Conservation (phyloP, 37 sponge, comb jelly and placozoan genomes). For the Halisarca cf. caerulea region DNA sequence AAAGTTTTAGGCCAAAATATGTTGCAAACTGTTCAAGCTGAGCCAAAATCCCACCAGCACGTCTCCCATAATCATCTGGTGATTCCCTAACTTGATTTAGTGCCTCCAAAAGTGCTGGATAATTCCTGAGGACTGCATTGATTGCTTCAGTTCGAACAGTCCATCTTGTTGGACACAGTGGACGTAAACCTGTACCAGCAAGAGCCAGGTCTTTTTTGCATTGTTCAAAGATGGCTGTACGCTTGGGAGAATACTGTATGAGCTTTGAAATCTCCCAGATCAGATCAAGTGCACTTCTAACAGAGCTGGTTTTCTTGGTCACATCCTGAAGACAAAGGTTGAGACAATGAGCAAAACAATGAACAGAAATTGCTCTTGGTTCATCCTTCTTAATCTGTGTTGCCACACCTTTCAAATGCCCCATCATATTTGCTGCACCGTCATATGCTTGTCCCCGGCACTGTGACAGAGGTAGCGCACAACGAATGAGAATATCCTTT, state of each 20-base stretch:
- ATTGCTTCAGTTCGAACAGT: slow-evolving; percentile 50
- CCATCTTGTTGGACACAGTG: slow-evolving; percentile 58
- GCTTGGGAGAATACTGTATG: slow-evolving; percentile 38
- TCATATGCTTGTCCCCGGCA: slow-evolving; percentile 65
- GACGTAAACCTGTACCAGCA: neutral
- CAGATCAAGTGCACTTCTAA: slow-evolving; percentile 13
- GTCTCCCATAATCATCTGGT: slow-evolving; percentile 40
- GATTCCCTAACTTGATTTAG: neutral
- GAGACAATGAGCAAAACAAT: slow-evolving; percentile 43
- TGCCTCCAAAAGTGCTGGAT: slow-evolving; percentile 34
- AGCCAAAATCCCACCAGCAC: slow-evolving; percentile 24
- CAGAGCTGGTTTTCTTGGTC: slow-evolving; percentile 15
- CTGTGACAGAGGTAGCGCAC: slow-evolving; percentile 8
- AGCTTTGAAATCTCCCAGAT: slow-evolving; percentile 3
- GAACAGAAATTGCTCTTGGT: slow-evolving; percentile 46
- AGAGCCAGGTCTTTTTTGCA: slow-evolving; percentile 18
- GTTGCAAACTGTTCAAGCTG: slow-evolving; percentile 58
- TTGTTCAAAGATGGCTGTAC: slow-evolving; percentile 31
- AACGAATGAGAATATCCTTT: slow-evolving; percentile 42
- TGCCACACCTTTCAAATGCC: slow-evolving; percentile 45
- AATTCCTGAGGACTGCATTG: slow-evolving; percentile 44
- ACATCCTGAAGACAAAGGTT: slow-evolving; percentile 46
- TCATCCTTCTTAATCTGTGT: slow-evolving; percentile 9
- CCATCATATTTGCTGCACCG: slow-evolving; percentile 59
- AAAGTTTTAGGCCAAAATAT: slow-evolving; percentile 73